Conservation (phyloP, 1,140 invertebrate species). For the Chironomus tepperi region DNA sequence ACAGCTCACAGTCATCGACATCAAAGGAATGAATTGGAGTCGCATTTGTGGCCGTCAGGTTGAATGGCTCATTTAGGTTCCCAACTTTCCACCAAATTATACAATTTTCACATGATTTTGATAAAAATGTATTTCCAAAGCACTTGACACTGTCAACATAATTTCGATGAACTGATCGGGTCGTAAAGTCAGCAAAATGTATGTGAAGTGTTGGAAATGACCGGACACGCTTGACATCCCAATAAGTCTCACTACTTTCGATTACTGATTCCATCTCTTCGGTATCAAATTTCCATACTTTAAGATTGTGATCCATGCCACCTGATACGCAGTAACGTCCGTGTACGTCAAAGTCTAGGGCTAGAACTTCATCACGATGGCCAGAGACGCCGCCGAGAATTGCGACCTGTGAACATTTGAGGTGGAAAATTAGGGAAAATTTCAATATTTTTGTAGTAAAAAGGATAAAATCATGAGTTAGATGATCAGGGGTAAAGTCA, state of each 20-base stretch:
- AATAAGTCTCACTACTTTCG: slow-evolving; percentile 75
- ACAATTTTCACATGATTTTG: slow-evolving; percentile 14
- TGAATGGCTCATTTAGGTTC: not conserved
- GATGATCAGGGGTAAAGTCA: too few species aligned
- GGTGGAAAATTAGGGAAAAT: too few species aligned
- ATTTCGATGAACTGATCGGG: not conserved
- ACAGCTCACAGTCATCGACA: slow-evolving; percentile 94
- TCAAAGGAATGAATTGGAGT: slow-evolving; percentile 85
- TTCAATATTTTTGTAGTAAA: too few species aligned
- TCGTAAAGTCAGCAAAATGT: slow-evolving; percentile 56
- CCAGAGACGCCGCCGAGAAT: slow-evolving; percentile 97
- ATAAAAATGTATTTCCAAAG: not conserved
- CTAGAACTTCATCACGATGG: slow-evolving; percentile 92
- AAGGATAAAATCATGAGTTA: too few species aligned
- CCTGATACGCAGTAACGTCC: slow-evolving; percentile 89
- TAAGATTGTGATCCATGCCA: slow-evolving; percentile 96
- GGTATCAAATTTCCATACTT: slow-evolving; percentile 85
- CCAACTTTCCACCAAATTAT: slow-evolving; percentile 34
- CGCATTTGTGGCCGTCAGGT: slow-evolving; percentile 43
- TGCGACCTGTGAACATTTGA: too few species aligned
- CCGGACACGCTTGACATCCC: slow-evolving; percentile 57
- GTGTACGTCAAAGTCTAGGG: slow-evolving; percentile 85
- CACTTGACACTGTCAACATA: slow-evolving; percentile 18
- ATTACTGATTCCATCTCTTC: slow-evolving; percentile 77
- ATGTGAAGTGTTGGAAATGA: slow-evolving; percentile 85